phyloP scores from a whole-genome alignment of 2,888 invertebrate species.

The Drosophila monieri region DNA sequence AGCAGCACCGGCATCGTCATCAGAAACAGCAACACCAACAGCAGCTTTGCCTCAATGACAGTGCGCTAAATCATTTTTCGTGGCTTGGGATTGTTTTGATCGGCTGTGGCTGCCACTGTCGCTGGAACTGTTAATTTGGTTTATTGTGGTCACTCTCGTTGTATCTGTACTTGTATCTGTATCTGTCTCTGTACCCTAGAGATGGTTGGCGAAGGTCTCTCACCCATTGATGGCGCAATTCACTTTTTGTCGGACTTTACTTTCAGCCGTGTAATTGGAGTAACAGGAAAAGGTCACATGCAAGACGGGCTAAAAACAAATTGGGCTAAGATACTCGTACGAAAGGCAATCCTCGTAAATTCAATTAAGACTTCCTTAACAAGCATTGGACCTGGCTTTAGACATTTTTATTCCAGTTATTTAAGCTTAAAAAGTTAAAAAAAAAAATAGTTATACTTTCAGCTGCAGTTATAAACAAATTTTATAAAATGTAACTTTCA shows the following conservation, averaged over 20 bases:
- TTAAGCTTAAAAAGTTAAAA: background rate
- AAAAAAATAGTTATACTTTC: no score
- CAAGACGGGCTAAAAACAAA: background rate
- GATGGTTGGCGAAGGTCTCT: conserved; percentile 67
- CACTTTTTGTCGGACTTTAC: conserved; percentile 33
- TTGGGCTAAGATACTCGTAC: background rate
- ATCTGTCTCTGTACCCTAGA: conserved; percentile 12
- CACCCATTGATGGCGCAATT: conserved; percentile 63
- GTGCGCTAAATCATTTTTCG: conserved; percentile 71
- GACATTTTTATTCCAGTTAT: background rate
- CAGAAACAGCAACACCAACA: background rate
- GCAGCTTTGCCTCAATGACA: conserved; percentile 67
- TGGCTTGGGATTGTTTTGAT: conserved; percentile 64
- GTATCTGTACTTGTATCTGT: background rate
- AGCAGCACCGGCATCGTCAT: background rate
- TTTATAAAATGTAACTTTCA: no score
- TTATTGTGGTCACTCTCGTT: conserved; percentile 61
- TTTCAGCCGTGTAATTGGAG: conserved; percentile 58
- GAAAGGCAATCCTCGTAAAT: background rate
- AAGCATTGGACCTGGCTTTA: background rate
- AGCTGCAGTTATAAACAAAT: no score
- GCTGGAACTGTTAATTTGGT: conserved; percentile 71
- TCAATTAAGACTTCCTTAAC: background rate
- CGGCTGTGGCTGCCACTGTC: conserved; percentile 50
- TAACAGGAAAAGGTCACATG: conserved; percentile 28